Evolutionary conservation across 2,113 vertebrate genomes (phyloP).

Genomic region (Forbesichthys agassizii): DNA sequence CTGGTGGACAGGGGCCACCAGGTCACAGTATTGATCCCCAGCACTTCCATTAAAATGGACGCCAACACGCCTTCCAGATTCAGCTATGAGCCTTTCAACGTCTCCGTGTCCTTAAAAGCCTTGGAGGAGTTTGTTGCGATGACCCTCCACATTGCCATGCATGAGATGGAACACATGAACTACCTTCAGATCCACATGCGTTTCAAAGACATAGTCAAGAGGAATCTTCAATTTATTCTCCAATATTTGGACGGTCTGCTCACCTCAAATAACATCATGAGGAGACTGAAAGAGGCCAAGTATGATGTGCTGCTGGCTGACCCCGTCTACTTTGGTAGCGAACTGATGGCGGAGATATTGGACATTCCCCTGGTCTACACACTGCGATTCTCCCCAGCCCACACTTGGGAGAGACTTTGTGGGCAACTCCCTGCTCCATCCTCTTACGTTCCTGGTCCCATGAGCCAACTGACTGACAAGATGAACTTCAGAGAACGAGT

Average conservation of each 20-base stretch:
- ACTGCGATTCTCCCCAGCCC: conserved; percentile 58
- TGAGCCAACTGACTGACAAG: conserved; percentile 71
- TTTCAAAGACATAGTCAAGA: conserved; percentile 14
- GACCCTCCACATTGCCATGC: conserved; percentile 50
- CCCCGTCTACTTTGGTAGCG: conserved; percentile 56
- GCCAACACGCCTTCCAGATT: conserved; percentile 36
- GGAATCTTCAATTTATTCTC: neutral
- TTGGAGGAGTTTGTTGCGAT: conserved; percentile 37
- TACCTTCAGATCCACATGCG: conserved; percentile 44
- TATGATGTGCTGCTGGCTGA: conserved; percentile 73
- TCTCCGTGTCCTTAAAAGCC: conserved; percentile 27
- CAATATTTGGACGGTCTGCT: conserved; percentile 60
- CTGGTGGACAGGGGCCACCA: conserved; percentile 68
- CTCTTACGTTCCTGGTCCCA: conserved; percentile 68
- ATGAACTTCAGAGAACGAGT: conserved; percentile 75
- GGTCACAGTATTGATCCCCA: conserved; percentile 70
- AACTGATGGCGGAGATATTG: conserved; percentile 69
- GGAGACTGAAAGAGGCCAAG: conserved; percentile 57
- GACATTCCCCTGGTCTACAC: conserved; percentile 66
- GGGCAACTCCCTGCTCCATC: conserved; percentile 70
- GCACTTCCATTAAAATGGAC: conserved; percentile 40
- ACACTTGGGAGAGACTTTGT: conserved; percentile 63
- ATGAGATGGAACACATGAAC: conserved; percentile 59
- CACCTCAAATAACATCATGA: conserved; percentile 59
- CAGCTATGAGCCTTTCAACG: conserved; percentile 48